phyloP scores from a whole-genome alignment of 2,797 vertebrate genomes.

The Melanotaenia parkinsoni region DNA sequence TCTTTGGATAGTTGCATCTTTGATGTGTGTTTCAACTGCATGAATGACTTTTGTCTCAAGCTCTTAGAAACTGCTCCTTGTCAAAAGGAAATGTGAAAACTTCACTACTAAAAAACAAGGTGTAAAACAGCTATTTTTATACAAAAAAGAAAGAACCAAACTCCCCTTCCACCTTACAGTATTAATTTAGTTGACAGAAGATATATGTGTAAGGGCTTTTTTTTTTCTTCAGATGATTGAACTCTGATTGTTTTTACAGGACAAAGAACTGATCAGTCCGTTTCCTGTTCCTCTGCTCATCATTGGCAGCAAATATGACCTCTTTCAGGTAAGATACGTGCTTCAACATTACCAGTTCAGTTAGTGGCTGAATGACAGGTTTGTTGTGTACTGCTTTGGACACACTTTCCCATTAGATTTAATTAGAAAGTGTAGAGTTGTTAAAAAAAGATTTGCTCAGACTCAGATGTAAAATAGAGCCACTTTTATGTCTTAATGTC shows the following conservation, averaged over 20 bases:
- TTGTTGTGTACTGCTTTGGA: neutral
- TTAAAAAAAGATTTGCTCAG: neutral
- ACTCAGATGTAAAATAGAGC: neutral
- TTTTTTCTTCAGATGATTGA: neutral
- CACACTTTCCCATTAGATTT: too few relatives aligned
- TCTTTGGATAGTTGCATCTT: neutral
- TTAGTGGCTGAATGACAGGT: neutral
- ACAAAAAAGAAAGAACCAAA: neutral
- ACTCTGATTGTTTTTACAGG: conserved; percentile 80
- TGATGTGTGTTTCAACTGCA: neutral
- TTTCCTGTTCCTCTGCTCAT: conserved; percentile 94
- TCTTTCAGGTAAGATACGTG: conserved; percentile 90
- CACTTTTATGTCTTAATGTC: neutral
- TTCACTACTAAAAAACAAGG: neutral
- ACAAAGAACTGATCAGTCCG: conserved; percentile 92
- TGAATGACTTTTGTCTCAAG: neutral
- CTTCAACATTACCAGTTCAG: neutral
- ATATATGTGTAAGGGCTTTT: neutral
- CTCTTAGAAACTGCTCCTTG: neutral
- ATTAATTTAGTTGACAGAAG: neutral
- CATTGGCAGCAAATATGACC: conserved; percentile 95
- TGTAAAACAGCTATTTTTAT: neutral
- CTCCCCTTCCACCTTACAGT: neutral
- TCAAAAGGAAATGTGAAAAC: neutral
- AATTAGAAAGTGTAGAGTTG: neutral